Evolutionary conservation across 2,797 vertebrate genomes (phyloP).

Genomic region (Bufotes viridis): DNA sequence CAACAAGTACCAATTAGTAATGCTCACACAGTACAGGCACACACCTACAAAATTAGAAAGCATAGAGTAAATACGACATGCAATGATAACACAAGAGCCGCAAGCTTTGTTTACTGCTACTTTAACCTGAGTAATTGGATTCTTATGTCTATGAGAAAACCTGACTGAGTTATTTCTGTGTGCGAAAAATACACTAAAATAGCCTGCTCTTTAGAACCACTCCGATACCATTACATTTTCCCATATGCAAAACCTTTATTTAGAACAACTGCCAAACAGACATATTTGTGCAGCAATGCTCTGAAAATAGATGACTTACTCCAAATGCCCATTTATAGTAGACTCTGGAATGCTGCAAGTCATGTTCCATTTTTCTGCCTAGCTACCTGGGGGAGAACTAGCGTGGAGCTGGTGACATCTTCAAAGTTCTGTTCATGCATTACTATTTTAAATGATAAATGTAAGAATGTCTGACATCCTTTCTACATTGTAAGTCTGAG

Average conservation of each 20-base stretch:
- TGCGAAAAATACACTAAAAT: slow-evolving; percentile 13
- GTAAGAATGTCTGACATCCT: not conserved
- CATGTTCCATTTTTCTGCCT: slow-evolving; percentile 34
- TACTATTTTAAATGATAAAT: slow-evolving; percentile 16
- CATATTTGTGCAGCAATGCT: slow-evolving; percentile 35
- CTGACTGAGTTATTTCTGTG: slow-evolving; percentile 21
- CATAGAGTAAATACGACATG: not conserved
- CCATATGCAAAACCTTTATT: slow-evolving; percentile 49
- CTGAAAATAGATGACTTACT: slow-evolving; percentile 38
- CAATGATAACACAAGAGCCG: not conserved
- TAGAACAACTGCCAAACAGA: slow-evolving; percentile 14
- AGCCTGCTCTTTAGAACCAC: slow-evolving; percentile 32
- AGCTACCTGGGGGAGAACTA: slow-evolving; percentile 27
- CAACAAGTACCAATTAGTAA: not conserved
- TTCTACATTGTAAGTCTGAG: not conserved
- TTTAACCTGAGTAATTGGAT: slow-evolving; percentile 25
- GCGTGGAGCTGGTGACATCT: slow-evolving; percentile 2
- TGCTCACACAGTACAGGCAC: not conserved
- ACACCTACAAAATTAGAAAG: not conserved
- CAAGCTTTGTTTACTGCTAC: not conserved
- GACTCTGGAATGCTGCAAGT: slow-evolving; percentile 24
- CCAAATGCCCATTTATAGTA: slow-evolving; percentile 35
- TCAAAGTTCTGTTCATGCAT: slow-evolving; percentile 17
- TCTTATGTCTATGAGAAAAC: slow-evolving; percentile 43
- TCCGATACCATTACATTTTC: slow-evolving; percentile 38